Evolutionary conservation across 2,113 vertebrate genomes (phyloP), one percentile per base, ranked within the genome.

Genomic region (Trematocara stigmaticum): DNA sequence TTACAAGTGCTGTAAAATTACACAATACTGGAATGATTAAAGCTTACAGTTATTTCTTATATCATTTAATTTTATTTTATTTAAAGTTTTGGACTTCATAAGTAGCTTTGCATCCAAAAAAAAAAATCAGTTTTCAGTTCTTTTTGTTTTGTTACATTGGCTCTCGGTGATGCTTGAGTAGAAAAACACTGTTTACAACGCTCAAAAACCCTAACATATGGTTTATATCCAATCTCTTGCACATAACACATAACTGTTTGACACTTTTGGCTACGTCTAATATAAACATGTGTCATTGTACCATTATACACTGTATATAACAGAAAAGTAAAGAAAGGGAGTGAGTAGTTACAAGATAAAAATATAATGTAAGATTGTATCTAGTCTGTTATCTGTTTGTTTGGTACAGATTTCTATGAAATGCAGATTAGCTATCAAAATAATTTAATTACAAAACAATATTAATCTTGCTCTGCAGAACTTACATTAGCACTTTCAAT

Each of bases 31-130:
- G 3, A 69, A 69, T 5, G 6, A 42, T 42, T 69, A 42, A 69
- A 69, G 1, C 6, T 69, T 1, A 1, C 4, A 42, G 38, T 23
- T 42, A 69, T 69, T 69, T 40, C 64, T 69, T 23, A 69, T 42
- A 2, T 69, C 18, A 64, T 5, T 23, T 42, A 4, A 20, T 69
- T 69, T 1, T 0, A 42, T 69, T 42, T 42, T 2, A 9, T 42
- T 69, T 69, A 8, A 13, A 20, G 1, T 42, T 40, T 69, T 69
- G 18, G 18, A 66, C 61, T 66, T 66, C 10, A 66, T 20, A 40
- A 9, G n/a, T 23, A 23, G 35, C 34, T 66, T 40, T 64, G 34
- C 59, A 12, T 38, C 0, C 11, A 20, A 66, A 1, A 15, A 66
- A 15, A 66, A 3, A 66, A 3, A 40, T 38, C 61, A 0, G 18